These are phyloP conservation scores for Bubo scandiacus DNA, from an alignment of 2,113 vertebrate species.

Conservation along the genomic window DNA sequence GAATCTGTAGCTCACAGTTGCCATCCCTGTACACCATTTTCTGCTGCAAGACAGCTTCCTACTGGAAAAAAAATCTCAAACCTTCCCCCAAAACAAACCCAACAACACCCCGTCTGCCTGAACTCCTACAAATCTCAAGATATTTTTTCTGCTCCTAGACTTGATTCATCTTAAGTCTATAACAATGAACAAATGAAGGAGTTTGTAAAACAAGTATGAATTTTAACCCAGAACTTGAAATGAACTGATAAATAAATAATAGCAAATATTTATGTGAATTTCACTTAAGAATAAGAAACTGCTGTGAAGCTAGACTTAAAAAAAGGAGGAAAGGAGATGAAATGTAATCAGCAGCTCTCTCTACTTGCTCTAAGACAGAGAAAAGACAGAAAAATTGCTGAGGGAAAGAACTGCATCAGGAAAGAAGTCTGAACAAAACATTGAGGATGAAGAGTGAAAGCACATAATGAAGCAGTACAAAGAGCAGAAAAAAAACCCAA, in stretches of 20 bases:
- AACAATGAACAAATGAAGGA: neutral
- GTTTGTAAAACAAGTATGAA: neutral
- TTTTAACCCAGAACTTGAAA: neutral
- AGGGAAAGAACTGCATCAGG: neutral
- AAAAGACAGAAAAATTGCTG: neutral
- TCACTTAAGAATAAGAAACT: neutral
- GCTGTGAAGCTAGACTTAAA: neutral
- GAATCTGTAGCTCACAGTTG: neutral
- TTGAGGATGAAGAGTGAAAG: neutral
- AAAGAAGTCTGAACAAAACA: neutral
- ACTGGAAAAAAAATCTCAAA: neutral
- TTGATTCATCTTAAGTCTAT: neutral
- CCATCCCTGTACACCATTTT: neutral
- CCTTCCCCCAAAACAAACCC: rapidly evolving
- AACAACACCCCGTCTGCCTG: rapidly evolving
- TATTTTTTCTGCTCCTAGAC: neutral
- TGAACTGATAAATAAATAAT: neutral
- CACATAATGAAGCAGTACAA: neutral
- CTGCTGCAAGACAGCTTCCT: neutral
- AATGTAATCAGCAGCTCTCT: neutral
- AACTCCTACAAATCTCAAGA: neutral
- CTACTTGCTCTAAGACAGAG: neutral
- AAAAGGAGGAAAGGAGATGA: neutral
- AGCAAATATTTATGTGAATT: neutral
- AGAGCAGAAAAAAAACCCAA: rapidly evolving